These are phyloP conservation scores for Sarcophaga bullata DNA, from an alignment of 1,140 invertebrate genomes.

Conservation along the genomic window DNA sequence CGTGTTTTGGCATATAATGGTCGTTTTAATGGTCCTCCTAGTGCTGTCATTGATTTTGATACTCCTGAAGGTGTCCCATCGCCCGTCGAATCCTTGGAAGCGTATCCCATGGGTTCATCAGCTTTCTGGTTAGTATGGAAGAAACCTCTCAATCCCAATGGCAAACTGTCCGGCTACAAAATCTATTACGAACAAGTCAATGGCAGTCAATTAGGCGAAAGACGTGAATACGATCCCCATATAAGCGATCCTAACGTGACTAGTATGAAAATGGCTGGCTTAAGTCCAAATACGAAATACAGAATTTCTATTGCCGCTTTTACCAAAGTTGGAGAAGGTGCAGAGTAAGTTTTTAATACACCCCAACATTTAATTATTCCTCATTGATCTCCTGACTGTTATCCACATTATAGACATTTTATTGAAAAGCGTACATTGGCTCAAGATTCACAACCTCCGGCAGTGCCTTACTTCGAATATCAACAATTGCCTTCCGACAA, in stretches of 20 bases:
- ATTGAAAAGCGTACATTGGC: slow-evolving; percentile 81
- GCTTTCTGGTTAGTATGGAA: slow-evolving; percentile 92
- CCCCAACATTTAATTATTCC: neutral
- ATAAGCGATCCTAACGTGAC: slow-evolving; percentile 80
- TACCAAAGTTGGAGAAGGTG: slow-evolving; percentile 85
- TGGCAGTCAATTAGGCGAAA: slow-evolving; percentile 74
- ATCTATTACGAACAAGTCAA: slow-evolving; percentile 89
- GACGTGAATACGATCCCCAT: slow-evolving; percentile 78
- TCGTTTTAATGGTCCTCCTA: slow-evolving; percentile 88
- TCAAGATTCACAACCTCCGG: slow-evolving; percentile 73
- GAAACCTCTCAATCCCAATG: slow-evolving; percentile 92
- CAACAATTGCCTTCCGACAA: slow-evolving; percentile 76
- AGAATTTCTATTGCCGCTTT: slow-evolving; percentile 84
- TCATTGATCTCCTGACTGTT: neutral
- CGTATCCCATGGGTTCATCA: slow-evolving; percentile 86
- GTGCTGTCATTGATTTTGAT: slow-evolving; percentile 83
- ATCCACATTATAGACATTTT: slow-evolving; percentile 70
- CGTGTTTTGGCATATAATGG: slow-evolving; percentile 92
- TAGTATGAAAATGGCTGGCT: slow-evolving; percentile 84
- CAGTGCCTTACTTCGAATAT: slow-evolving; percentile 81
- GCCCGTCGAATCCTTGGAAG: slow-evolving; percentile 83
- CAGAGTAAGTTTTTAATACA: slow-evolving; percentile 68
- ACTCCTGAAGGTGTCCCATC: slow-evolving; percentile 95
- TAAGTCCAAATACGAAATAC: slow-evolving; percentile 89
- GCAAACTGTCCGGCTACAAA: slow-evolving; percentile 90